Percentiles rank a stretch among this genome's conserved stretches.
Conservation (phyloP, 1,140 invertebrate species). For the Hyphantria cunea region DNA sequence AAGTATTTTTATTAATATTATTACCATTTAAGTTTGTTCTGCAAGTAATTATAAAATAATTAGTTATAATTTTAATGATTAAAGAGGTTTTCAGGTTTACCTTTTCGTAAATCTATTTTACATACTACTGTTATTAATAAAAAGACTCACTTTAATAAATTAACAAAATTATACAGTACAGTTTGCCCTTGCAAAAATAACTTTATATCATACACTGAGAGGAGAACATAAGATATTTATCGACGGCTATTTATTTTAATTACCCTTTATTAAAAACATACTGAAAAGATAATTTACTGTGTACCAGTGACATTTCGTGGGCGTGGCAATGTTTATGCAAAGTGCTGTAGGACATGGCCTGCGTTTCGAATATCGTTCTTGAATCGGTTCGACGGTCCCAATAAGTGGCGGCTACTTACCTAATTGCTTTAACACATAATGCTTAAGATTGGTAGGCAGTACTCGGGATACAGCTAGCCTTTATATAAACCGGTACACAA, state of each 20-base stretch:
- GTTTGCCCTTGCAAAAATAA: too few species aligned
- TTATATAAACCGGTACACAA: not conserved
- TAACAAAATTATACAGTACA: slow-evolving; percentile 4
- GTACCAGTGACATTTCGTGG: slow-evolving; percentile 43
- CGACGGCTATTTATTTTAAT: slow-evolving; percentile 18
- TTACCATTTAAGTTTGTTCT: too few species aligned
- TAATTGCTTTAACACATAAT: slow-evolving; percentile 47
- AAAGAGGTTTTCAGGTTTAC: too few species aligned
- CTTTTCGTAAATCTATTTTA: not conserved
- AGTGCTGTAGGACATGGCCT: slow-evolving; percentile 28
- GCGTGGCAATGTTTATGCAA: slow-evolving; percentile 51
- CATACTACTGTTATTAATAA: slow-evolving; percentile 2
- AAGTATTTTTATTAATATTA: too few species aligned
- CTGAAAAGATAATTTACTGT: slow-evolving; percentile 33
- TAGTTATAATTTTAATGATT: too few species aligned
- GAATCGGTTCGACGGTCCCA: slow-evolving; percentile 28
- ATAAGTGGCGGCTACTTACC: slow-evolving; percentile 48
- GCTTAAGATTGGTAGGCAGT: slow-evolving; percentile 42
- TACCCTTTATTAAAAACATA: slow-evolving; percentile 30
- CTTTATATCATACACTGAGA: too few species aligned
- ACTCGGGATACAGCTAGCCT: not conserved
- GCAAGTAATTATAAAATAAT: too few species aligned
- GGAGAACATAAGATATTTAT: too few species aligned
- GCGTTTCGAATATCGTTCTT: slow-evolving; percentile 13
- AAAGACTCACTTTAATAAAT: slow-evolving; percentile 15